A percentile compares a stretch with the other conserved stretches of the same genome.
Evolutionary conservation across 2,113 vertebrate genomes (phyloP).

Genomic region (Nycticorax nycticorax): DNA sequence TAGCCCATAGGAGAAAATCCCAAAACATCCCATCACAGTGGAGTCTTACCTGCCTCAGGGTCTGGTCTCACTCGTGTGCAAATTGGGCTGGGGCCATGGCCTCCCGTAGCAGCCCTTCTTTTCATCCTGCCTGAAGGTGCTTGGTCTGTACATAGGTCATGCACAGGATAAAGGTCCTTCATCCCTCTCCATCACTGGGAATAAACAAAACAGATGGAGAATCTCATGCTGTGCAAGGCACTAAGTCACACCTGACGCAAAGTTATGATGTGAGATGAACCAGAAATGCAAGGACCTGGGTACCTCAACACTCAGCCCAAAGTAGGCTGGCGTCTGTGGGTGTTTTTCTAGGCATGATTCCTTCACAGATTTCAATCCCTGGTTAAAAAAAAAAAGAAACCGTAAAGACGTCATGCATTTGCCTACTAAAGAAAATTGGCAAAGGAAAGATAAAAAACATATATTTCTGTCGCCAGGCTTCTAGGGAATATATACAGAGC

Average conservation of each 20-base stretch:
- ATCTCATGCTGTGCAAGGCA: not conserved
- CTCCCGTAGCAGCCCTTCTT: not conserved
- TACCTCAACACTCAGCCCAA: not conserved
- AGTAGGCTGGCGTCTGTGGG: not conserved
- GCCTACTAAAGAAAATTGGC: slow-evolving; percentile 1
- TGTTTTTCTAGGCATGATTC: not conserved
- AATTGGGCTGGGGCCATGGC: not conserved
- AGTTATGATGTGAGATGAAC: not conserved
- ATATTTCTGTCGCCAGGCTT: slow-evolving; percentile 29
- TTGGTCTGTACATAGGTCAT: not conserved
- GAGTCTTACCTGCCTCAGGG: not conserved
- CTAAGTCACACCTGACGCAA: not conserved
- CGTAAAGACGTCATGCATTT: not conserved
- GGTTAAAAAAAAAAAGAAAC: not conserved
- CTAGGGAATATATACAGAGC: slow-evolving; percentile 38
- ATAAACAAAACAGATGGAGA: not conserved
- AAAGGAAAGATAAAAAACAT: slow-evolving; percentile 40
- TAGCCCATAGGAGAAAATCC: not conserved
- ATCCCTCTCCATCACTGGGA: not conserved
- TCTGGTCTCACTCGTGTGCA: not conserved
- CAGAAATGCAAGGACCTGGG: not conserved
- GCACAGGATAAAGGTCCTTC: not conserved
- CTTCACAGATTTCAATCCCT: not conserved
- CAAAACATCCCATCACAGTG: not conserved
- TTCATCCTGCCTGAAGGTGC: not conserved